phyloP scores from a whole-genome alignment of 2,797 vertebrate species.

The Syngnathus acus region DNA sequence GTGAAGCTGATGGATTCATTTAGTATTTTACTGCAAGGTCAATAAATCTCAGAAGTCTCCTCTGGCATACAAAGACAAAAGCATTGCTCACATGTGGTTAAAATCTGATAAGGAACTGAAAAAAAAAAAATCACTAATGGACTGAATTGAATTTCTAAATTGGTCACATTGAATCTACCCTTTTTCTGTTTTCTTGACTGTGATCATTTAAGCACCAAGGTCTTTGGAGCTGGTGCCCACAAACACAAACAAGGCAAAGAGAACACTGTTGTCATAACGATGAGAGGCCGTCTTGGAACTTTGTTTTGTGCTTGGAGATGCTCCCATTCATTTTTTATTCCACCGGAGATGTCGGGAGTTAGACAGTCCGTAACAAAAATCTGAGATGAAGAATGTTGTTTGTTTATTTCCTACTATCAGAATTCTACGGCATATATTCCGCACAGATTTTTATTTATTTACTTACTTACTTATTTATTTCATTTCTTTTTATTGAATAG shows the following conservation, averaged over 20 bases:
- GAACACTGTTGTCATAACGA: conserved; percentile 18
- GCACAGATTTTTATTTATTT: not conserved
- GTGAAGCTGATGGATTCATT: no score
- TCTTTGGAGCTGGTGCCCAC: not conserved
- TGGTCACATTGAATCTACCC: not conserved
- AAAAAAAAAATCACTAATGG: no score
- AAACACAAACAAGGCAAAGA: conserved; percentile 8
- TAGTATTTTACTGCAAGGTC: no score
- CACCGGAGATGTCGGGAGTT: conserved; percentile 19
- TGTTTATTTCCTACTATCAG: no score
- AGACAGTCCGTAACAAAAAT: conserved; percentile 6
- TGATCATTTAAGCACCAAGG: not conserved
- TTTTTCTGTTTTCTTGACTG: not conserved
- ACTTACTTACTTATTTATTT: no score
- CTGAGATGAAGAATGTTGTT: not conserved
- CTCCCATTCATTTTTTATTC: conserved; percentile 39
- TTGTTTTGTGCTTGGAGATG: conserved; percentile 12
- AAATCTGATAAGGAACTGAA: no score
- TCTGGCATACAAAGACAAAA: no score
- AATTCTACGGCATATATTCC: not conserved
- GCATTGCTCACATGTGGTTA: no score
- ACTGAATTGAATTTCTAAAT: not conserved
- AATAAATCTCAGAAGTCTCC: no score
- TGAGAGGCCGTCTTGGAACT: conserved; percentile 17
- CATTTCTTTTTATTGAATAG: no score